Percentiles rank a stretch among this genome's conserved stretches.
phyloP scores from a whole-genome alignment of 2,797 vertebrate genomes.

The Galaxias olidus region DNA sequence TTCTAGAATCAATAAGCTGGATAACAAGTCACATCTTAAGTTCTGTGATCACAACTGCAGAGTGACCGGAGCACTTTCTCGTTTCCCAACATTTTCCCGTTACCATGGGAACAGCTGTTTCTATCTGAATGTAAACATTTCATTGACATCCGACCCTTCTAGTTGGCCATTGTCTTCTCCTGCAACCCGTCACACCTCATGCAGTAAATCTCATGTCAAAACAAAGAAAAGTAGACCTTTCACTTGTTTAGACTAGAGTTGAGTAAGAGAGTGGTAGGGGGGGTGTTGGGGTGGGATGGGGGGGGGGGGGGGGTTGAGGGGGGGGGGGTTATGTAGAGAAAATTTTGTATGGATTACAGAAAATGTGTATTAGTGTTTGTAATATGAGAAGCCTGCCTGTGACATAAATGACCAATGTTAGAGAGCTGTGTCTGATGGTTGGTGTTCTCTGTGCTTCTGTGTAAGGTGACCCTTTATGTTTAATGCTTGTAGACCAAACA shows the following conservation, averaged over 20 bases:
- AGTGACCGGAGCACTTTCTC: too few relatives aligned
- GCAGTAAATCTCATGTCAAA: constrained; percentile 70
- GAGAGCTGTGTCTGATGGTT: too few relatives aligned
- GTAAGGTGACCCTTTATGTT: constrained; percentile 14
- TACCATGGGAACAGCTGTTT: constrained; percentile 55
- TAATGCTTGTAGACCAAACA: constrained; percentile 85
- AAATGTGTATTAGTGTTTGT: too few relatives aligned
- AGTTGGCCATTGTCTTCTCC: constrained; percentile 39
- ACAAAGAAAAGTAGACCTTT: constrained; percentile 62
- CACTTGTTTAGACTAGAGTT: constrained; percentile 62
- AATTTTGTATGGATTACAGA: too few relatives aligned
- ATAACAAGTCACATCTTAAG: too few relatives aligned
- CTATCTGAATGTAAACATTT: constrained; percentile 58
- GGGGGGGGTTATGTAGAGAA: too few relatives aligned
- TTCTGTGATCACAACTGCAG: too few relatives aligned
- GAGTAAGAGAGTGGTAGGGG: constrained; percentile 47
- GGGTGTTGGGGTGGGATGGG: constrained; percentile 28
- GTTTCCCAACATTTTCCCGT: constrained; percentile 49
- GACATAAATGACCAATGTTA: too few relatives aligned
- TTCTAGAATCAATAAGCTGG: too few relatives aligned
- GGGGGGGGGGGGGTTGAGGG: too few relatives aligned
- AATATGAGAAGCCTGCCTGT: too few relatives aligned
- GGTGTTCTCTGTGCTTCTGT: background rate
- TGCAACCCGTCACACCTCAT: constrained; percentile 56
- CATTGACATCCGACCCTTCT: constrained; percentile 45